phyloP scores from a whole-genome alignment of 2,888 invertebrate species.

The Apamea sordens region DNA sequence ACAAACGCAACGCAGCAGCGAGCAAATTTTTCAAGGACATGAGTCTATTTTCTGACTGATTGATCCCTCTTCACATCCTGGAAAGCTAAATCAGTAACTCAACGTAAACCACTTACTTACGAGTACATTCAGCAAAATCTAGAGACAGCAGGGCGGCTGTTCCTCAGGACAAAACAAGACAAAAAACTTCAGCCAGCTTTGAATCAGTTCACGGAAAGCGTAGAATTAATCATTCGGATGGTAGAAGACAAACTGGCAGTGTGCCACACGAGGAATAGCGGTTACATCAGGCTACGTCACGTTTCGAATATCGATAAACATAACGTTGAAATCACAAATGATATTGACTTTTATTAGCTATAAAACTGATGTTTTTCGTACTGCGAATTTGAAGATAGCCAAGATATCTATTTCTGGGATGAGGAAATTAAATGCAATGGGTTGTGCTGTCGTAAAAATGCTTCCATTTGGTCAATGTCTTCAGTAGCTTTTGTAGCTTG shows the following conservation, averaged over 20 bases:
- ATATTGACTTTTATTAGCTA: constrained; percentile 60
- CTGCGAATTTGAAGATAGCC: constrained; percentile 9
- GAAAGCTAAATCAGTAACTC: constrained; percentile 4
- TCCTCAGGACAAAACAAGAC: not conserved
- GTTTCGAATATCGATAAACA: constrained; percentile 44
- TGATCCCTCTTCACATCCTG: not conserved
- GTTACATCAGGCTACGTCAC: constrained; percentile 65
- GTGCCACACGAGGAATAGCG: constrained; percentile 64
- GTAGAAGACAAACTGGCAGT: constrained; percentile 61
- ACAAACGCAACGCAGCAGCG: too few species aligned
- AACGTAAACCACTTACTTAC: constrained; percentile 15
- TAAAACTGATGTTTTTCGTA: constrained; percentile 47
- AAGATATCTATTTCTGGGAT: constrained; percentile 4
- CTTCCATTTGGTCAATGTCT: not conserved
- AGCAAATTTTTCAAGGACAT: not conserved
- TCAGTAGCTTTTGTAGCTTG: not conserved
- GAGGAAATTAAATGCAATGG: constrained; percentile 4
- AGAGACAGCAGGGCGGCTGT: constrained; percentile 29
- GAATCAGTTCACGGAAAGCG: constrained; percentile 14
- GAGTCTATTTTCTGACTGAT: not conserved
- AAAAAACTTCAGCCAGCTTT: not conserved
- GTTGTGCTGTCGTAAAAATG: not conserved
- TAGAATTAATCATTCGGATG: constrained; percentile 43
- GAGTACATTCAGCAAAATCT: constrained; percentile 16
- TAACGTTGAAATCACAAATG: constrained; percentile 50